These are phyloP conservation scores for Cyprinus carpio DNA, from an alignment of 2,113 vertebrate species.

Conservation along the genomic window DNA sequence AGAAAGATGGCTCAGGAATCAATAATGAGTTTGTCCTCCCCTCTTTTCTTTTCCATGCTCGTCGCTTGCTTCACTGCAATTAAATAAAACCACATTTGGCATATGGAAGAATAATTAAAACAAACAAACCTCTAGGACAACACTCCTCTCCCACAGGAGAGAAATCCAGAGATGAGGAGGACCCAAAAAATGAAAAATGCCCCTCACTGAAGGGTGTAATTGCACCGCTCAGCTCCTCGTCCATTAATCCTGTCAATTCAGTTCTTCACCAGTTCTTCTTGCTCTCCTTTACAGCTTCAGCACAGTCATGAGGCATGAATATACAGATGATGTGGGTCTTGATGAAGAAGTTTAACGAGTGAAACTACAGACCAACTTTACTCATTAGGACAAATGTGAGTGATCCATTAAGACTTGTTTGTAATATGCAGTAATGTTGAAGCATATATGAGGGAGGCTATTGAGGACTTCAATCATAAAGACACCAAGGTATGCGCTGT, in stretches of 20 bases:
- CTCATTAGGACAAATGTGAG: slow-evolving; percentile 27
- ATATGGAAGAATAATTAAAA: slow-evolving; percentile 64
- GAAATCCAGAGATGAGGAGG: slow-evolving; percentile 55
- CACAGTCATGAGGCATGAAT: not conserved
- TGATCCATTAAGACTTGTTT: slow-evolving; percentile 13
- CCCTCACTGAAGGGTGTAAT: slow-evolving; percentile 48
- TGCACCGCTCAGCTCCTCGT: slow-evolving; percentile 43
- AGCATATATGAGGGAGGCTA: slow-evolving; percentile 30
- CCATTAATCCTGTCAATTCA: slow-evolving; percentile 54
- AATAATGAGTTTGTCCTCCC: slow-evolving; percentile 82
- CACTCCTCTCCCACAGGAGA: slow-evolving; percentile 60
- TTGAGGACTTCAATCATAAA: slow-evolving; percentile 49
- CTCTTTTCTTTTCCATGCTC: slow-evolving; percentile 42
- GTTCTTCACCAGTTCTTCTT: slow-evolving; percentile 37
- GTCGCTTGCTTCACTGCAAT: slow-evolving; percentile 51
- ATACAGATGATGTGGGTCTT: not conserved
- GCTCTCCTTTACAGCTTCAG: slow-evolving; percentile 15
- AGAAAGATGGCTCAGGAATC: slow-evolving; percentile 82
- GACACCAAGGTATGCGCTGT: slow-evolving; percentile 29
- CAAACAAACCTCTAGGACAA: slow-evolving; percentile 59
- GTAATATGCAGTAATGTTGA: slow-evolving; percentile 28
- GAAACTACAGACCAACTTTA: slow-evolving; percentile 29
- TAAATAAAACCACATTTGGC: slow-evolving; percentile 64
- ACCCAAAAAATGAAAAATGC: slow-evolving; percentile 57
- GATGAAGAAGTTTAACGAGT: slow-evolving; percentile 28